Base-by-base conservation (phyloP, 2,888 invertebrate species). In the Pandemis cinnamomeana region DNA sequence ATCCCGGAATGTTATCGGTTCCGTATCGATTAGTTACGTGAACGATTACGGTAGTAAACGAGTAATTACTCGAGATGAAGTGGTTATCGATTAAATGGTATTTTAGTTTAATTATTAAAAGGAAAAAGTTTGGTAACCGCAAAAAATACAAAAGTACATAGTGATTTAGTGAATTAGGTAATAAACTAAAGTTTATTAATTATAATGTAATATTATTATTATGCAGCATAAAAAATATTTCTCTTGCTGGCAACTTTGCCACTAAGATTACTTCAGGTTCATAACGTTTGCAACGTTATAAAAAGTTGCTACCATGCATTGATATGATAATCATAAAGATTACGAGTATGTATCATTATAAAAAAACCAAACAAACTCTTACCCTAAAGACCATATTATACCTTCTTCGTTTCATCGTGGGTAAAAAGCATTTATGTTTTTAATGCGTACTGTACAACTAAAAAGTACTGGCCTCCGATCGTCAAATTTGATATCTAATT, bases 401-500 rank as follows among this genome's bases (percentile, higher is more conserved):
- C 27, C 27, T 36, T 36, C 27, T 36, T 2, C 27, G 27, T 36
- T 36, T 36, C 27, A 36, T 36, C 27, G 27, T 36, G 27, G 27
- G 27, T 36, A 36, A n/a, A 5, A n/a, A 51, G 51, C 6, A 51
- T 51, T 51, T 51, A 51, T 51, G 51, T 51, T 60, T 8, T 36
- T 60, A 60, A 5, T 10, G 60, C 15, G 27, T 36, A 5, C 58
- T 20, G 58, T 60, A 15, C 7, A n/a, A 81, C 81, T 81, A 81
- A 78, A 78, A 73, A 78, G 79, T 83, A 80, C 55, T 55, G 78
- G 79, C 80, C 80, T 80, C 79, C 83, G 83, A 82, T 84, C 86
- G 80, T 81, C 83, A 80, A 80, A 70, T 73, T 82, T 81, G 86
- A 87, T 89, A 87, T 87, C 87, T 88, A 78, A 87, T 83, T 88